Evolutionary conservation across 2,113 vertebrate species (phyloP), one percentile per base, ranked within the genome.

Genomic region (Hassar affinis): DNA sequence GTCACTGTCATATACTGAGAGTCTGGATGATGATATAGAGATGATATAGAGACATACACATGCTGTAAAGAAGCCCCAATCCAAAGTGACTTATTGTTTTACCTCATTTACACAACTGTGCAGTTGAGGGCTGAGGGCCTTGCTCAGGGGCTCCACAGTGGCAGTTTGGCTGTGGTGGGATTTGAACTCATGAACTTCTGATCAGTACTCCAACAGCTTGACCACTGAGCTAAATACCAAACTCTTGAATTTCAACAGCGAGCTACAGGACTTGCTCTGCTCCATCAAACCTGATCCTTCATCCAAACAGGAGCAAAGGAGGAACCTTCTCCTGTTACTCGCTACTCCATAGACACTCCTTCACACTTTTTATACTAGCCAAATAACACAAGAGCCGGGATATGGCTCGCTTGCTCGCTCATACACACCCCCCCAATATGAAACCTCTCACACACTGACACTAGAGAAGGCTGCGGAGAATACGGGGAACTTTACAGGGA

Each of bases 331-430:
- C 30, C 27, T 11, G 18, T 35, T 35, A 62, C 27, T 27, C 6
- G 5, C 69, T 4, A 1, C 35, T 22, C 38, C 10, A 45, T 45
- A 45, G 18, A 74, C 68, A 33, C 35, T 0, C 64, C 22, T 47
- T 20, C 52, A 71, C 38, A n/a, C 47, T 17, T 25, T 12, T 49
- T 30, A 68, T 61, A 42, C 47, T 2, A 45, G 33, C 15, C 45
- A 51, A 76, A 75, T 74, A 64, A 85, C 47, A 42, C 61, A 81
- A n/a, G 11, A 69, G 47, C 33, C 51, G 69, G 17, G 27, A 74
- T 38, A 51, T 20, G 77, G 66, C 18, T 8, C 27, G 15, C 71
- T 14, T 51, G 27, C 79, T 18, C n/a, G 38, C 69, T 15, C 62
- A 61, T 74, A 33, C 27, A 61, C 71, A 17, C 52, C 78, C 62